phyloP scores from a whole-genome alignment of 2,888 invertebrate genomes.

The Anarsia innoxiella region DNA sequence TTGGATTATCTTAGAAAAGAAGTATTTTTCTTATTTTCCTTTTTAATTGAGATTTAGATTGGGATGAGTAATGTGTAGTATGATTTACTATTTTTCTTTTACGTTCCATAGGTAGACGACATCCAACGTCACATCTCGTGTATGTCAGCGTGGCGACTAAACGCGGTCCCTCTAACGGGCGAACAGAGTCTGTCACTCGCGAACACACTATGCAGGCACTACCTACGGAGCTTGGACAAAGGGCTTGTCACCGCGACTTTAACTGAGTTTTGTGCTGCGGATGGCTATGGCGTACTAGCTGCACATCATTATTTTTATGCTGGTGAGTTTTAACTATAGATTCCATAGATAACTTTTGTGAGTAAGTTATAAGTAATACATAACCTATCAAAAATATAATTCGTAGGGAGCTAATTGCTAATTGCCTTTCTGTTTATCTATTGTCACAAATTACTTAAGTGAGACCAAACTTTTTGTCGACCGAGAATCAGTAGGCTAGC shows the following conservation, averaged over 20 bases:
- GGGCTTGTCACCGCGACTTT: constrained; percentile 68
- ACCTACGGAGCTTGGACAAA: constrained; percentile 74
- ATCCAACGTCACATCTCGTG: constrained; percentile 90
- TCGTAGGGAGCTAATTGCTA: no score
- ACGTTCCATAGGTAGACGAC: constrained; percentile 74
- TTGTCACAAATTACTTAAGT: no score
- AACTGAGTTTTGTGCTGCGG: constrained; percentile 84
- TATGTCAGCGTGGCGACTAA: constrained; percentile 82
- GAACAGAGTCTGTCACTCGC: constrained; percentile 76
- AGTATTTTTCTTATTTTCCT: no score
- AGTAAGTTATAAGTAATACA: no score
- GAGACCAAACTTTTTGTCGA: no score
- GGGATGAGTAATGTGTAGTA: no score
- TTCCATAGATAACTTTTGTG: no score
- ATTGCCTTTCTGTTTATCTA: no score
- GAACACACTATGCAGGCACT: constrained; percentile 77
- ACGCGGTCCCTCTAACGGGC: constrained; percentile 76
- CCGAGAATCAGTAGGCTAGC: no score
- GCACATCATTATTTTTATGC: constrained; percentile 79
- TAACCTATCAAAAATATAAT: no score
- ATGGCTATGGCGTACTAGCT: constrained; percentile 87
- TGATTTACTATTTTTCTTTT: neutral
- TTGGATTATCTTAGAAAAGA: no score
- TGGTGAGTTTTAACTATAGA: constrained; percentile 46
- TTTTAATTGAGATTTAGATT: no score